Percentiles rank a stretch among this genome's conserved stretches.
Evolutionary conservation across 2,888 invertebrate genomes (phyloP).

Genomic region (Microctonus aethiopoides): DNA sequence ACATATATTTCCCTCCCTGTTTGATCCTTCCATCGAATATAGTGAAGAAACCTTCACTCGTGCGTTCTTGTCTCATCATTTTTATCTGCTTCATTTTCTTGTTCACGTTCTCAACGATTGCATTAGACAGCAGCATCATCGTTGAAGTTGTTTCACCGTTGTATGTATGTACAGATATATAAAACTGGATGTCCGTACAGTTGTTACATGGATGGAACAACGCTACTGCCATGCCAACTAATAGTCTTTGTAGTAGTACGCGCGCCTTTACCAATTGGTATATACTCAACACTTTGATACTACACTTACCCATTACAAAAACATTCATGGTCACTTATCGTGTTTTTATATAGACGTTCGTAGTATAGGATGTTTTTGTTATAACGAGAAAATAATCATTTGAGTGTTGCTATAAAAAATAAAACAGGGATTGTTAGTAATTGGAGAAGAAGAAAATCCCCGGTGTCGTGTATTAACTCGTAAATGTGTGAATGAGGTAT

Average conservation of each 20-base stretch:
- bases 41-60: not conserved
- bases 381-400: slow-evolving; percentile 11
- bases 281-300: slow-evolving; percentile 32
- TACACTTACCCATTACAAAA: slow-evolving; percentile 22
- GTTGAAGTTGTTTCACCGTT: slow-evolving; percentile 1
- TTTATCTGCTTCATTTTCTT: slow-evolving; percentile 38
- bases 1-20: not conserved
- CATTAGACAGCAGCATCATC: slow-evolving; percentile 42
- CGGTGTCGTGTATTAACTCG: slow-evolving; percentile 4
- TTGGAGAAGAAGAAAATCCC: not conserved
- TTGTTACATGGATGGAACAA: not conserved
- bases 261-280: slow-evolving; percentile 36
- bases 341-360: slow-evolving; percentile 24
- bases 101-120: slow-evolving; percentile 46
- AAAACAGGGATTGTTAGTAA: not conserved
- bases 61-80: slow-evolving; percentile 38
- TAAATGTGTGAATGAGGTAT: slow-evolving; percentile 15
- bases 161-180: not conserved
- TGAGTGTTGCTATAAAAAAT: slow-evolving; percentile 13
- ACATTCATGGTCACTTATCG: slow-evolving; percentile 22
- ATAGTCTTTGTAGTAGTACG: slow-evolving; percentile 1
- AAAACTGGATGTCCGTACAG: slow-evolving; percentile 1
- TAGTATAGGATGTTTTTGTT: slow-evolving; percentile 18
- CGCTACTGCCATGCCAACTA: not conserved
- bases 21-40: not conserved